phyloP scores from a whole-genome alignment of 2,888 invertebrate species.

The Belgica antarctica region DNA sequence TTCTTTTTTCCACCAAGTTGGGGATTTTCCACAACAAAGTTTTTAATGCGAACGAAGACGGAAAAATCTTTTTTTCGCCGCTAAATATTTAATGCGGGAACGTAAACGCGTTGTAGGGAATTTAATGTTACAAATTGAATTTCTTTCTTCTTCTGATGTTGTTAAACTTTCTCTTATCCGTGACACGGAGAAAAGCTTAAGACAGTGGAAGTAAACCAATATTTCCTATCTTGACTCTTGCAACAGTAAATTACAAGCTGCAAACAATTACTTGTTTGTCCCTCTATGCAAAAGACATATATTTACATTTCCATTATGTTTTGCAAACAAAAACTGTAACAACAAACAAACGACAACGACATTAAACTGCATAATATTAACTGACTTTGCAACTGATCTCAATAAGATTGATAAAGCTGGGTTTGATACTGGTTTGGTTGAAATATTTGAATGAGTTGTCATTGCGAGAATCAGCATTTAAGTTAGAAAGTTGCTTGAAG shows the following conservation, averaged over 20 bases:
- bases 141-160: constrained; percentile 6
- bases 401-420: neutral
- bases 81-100: constrained; percentile 44
- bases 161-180: neutral
- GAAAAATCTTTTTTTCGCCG: constrained; percentile 22
- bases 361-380: neutral
- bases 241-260: neutral
- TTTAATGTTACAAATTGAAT: constrained; percentile 41
- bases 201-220: neutral
- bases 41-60: constrained; percentile 25
- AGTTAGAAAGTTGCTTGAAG: too few relatives aligned
- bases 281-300: constrained; percentile 12
- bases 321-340: neutral
- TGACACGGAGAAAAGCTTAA: neutral
- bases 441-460: neutral
- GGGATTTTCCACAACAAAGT: constrained; percentile 41
- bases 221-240: neutral
- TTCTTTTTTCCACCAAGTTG: constrained; percentile 33
- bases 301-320: constrained; percentile 28
- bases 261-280: neutral
- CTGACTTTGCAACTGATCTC: neutral
- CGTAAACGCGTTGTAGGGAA: constrained; percentile 38
- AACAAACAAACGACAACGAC: constrained; percentile 13
- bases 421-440: neutral
- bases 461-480: neutral